Base-by-base conservation (phyloP, 2,797 vertebrate species). In the Botia almorhae region DNA sequence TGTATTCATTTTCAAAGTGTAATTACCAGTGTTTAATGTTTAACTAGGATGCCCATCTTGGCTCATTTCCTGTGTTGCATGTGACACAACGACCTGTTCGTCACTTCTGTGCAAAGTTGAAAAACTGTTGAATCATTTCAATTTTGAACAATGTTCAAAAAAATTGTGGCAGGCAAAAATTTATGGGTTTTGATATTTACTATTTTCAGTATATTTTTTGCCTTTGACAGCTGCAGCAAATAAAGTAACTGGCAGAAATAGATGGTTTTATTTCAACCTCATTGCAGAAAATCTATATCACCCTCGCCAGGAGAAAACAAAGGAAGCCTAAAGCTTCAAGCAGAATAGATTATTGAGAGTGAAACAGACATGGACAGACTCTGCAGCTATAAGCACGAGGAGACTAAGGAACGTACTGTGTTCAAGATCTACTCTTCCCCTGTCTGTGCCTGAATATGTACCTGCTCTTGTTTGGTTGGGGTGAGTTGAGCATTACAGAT, bases 401-500 rank as follows among this genome's bases (percentile, higher is more conserved):
- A 14, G 7, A 43, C 53, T 51, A n/a, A 75, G 60, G 33, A 63
- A 48, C 56, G 36, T 3, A 70, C 46, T 51, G 76, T 26, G 46
- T 43, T 17, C 36, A 70, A 78, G 11, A 70, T 60, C 36, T 58
- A 53, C 43, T 2, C 36, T n/a, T 69, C 8, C 43, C 56, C 26
- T 50, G 61, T 8, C 0, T 53, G 72, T 4, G 29, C 21, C 21
- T 53, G 46, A 55, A 55, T 48, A 13, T 74, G 53, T 81, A 53
- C 48, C 5, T 14, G n/a, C 33, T 26, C 23, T 39, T 55, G 26
- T 69, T 56, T 68, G 56, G 68, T 39, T 72, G 69, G 50, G 12
- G 48, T 43, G 19, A 63, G 58, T 72, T 63, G 50, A 77, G 26
- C 75, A 73, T 68, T 39, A 36, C 21, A 33, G 81, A 77, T 19